Evolutionary conservation across 2,113 vertebrate species (phyloP).

Genomic region (Mustelus asterias): DNA sequence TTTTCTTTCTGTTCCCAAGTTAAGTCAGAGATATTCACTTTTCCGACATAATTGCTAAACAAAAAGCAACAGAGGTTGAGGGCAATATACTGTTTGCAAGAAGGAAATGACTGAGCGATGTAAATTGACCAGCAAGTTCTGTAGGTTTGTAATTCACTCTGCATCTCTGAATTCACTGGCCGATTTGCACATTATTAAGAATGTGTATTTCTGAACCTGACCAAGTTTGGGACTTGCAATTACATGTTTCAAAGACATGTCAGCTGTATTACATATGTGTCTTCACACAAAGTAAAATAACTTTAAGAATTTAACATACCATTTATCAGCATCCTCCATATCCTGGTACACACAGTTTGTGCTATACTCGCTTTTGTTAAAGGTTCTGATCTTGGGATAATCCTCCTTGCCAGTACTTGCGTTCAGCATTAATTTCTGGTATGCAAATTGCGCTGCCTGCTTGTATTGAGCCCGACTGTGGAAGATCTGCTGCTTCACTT

Average conservation of each 20-base stretch:
- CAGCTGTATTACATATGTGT: background rate
- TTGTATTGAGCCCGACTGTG: conserved; percentile 60
- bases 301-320: conserved; percentile 50
- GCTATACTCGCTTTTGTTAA: conserved; percentile 64
- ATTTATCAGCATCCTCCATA: conserved; percentile 62
- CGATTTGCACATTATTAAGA: background rate
- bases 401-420: conserved; percentile 60
- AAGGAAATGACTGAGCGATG: background rate
- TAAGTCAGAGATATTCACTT: conserved; percentile 68
- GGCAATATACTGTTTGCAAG: background rate
- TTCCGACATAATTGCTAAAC: conserved; percentile 51
- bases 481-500: conserved; percentile 68
- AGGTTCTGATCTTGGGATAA: conserved; percentile 70
- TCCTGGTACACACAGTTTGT: conserved; percentile 71
- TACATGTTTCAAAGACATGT: background rate
- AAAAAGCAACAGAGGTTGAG: conserved; percentile 43
- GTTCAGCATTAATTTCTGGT: conserved; percentile 59
- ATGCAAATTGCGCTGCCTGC: conserved; percentile 61
- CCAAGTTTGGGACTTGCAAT: background rate
- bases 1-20: conserved; percentile 83
- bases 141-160: background rate
- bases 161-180: background rate
- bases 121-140: background rate
- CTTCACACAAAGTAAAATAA: background rate
- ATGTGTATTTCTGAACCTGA: background rate